phyloP scores from a whole-genome alignment of 2,797 vertebrate species.

The Schizopygopsis pylzovi region DNA sequence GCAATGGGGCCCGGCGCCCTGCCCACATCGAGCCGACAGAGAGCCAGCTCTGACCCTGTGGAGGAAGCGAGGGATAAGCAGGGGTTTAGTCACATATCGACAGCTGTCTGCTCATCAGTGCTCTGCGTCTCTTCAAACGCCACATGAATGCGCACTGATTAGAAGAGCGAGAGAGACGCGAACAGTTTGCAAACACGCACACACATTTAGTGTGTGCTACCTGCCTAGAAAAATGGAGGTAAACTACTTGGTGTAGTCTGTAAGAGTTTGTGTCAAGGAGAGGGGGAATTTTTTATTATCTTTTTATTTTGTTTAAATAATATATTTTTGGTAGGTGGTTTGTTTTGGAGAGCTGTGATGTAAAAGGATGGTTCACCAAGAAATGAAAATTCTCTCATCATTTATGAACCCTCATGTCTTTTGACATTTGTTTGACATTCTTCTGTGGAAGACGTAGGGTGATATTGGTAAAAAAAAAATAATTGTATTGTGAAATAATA shows the following conservation, averaged over 20 bases:
- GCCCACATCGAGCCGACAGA: constrained; percentile 50
- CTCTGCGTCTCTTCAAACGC: constrained; percentile 53
- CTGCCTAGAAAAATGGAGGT: neutral
- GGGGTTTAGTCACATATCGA: constrained; percentile 70
- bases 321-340: constrained; percentile 45
- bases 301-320: neutral
- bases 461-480: neutral
- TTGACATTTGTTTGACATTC: neutral
- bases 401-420: neutral
- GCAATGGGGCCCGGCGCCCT: constrained; percentile 61
- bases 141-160: constrained; percentile 54
- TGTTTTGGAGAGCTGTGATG: neutral
- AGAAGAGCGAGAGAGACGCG: constrained; percentile 29
- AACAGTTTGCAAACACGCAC: constrained; percentile 15
- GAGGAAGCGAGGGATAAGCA: constrained; percentile 61
- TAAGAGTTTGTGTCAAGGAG: constrained; percentile 20
- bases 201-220: neutral
- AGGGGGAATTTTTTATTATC: neutral
- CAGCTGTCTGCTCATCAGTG: constrained; percentile 74
- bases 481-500: neutral
- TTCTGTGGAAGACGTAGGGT: neutral
- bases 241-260: constrained; percentile 8
- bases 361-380: neutral
- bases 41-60: constrained; percentile 26
- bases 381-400: neutral